phyloP scores from a whole-genome alignment of 2,797 vertebrate species.

The Muscicapa striata region DNA sequence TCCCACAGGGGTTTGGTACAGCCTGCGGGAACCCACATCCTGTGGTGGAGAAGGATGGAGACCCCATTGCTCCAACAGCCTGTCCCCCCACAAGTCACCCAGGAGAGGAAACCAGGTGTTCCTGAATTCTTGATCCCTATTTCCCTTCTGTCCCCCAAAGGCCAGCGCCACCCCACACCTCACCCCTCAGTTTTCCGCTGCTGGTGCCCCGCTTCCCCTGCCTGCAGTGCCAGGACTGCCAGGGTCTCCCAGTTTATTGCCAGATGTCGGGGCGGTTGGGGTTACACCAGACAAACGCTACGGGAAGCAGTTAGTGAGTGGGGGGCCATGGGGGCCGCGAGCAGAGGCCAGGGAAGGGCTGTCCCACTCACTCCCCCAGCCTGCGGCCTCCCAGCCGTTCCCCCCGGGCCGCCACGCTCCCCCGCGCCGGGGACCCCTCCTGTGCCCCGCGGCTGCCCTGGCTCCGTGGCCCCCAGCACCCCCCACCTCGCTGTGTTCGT shows the following conservation, averaged over 20 bases:
- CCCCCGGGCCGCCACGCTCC: not conserved
- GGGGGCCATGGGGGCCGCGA: not conserved
- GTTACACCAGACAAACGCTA: conserved; percentile 64
- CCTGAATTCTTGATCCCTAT: not conserved
- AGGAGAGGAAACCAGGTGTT: not conserved
- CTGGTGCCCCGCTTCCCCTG: not conserved
- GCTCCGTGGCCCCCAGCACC: not conserved
- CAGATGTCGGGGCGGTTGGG: conserved; percentile 59
- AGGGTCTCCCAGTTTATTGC: conserved; percentile 73
- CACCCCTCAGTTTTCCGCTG: accelerated
- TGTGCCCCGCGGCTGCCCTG: not conserved
- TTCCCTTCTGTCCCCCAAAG: not conserved
- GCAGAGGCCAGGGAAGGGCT: not conserved
- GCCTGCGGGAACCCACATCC: not conserved
- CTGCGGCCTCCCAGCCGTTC: not conserved
- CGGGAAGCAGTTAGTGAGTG: conserved; percentile 61
- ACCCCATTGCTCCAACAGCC: not conserved
- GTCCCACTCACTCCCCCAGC: not conserved
- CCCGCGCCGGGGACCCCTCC: not conserved
- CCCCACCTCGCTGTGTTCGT: not conserved
- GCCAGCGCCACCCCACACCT: not conserved
- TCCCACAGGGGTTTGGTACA: not conserved
- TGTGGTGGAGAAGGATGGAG: not conserved
- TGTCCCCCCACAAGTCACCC: accelerated
- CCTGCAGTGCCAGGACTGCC: conserved; percentile 13